Conservation (phyloP, 2,888 invertebrate genomes). For the Eilema caniola region DNA sequence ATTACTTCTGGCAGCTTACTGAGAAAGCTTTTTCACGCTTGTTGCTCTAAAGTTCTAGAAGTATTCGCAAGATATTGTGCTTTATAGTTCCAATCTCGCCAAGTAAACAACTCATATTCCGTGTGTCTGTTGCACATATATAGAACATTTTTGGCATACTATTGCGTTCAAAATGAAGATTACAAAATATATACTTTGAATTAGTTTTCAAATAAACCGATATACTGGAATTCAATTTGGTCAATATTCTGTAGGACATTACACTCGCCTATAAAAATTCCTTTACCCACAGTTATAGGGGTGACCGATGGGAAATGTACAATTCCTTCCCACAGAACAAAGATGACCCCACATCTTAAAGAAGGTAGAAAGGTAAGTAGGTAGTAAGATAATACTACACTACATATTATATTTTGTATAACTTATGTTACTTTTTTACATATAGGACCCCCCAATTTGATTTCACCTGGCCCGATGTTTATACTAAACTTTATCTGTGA, state of each 20-base stretch:
- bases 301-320: not conserved
- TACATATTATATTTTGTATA: not conserved
- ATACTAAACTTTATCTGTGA: too few species aligned
- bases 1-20: conserved; percentile 8
- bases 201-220: not conserved
- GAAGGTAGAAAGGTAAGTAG: too few species aligned
- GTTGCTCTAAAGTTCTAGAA: not conserved
- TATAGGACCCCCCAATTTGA: too few species aligned
- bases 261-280: not conserved
- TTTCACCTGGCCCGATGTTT: too few species aligned
- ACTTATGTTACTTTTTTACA: not conserved
- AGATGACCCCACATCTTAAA: not conserved
- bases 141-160: not conserved
- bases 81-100: not conserved
- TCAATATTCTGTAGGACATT: not conserved
- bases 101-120: not conserved
- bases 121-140: not conserved
- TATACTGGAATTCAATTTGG: not conserved
- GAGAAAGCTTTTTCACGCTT: conserved; percentile 5
- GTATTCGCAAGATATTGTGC: conserved; percentile 7
- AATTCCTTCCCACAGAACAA: not conserved
- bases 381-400: not conserved
- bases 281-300: not conserved
- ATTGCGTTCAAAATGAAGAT: not conserved
- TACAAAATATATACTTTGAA: not conserved